Percentiles rank a stretch among this genome's conserved stretches.
phyloP scores from a whole-genome alignment of 1,140 invertebrate species.

The Nephila pilipes region DNA sequence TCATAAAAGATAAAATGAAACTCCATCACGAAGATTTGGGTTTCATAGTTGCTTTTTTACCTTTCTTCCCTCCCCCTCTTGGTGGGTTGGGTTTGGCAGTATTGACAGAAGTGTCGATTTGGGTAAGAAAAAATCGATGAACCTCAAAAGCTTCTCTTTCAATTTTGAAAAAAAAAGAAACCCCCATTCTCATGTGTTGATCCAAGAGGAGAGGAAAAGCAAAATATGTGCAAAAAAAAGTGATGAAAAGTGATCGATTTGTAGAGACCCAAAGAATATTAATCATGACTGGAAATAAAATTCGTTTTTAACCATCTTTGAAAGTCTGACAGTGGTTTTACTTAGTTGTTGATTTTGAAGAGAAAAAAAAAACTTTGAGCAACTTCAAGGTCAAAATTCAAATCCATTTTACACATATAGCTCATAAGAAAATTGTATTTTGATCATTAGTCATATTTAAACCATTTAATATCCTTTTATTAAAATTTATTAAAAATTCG shows the following conservation, averaged over 20 bases:
- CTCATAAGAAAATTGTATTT: no score
- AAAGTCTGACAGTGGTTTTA: neutral
- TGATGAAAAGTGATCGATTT: constrained; percentile 4
- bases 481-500: no score
- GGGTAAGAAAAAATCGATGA: constrained; percentile 19
- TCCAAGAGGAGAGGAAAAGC: neutral
- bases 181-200: neutral
- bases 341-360: neutral
- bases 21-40: no score
- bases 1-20: no score
- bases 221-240: neutral
- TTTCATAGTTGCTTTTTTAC: neutral
- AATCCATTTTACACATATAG: no score
- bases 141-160: neutral
- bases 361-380: no score
- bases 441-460: no score
- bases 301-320: neutral
- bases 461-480: no score
- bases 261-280: neutral
- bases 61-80: neutral
- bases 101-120: constrained; percentile 70
- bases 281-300: neutral
- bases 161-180: neutral
- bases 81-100: neutral
- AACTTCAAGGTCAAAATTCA: no score